Conservation (phyloP, 2,113 vertebrate species). For the Pituophis catenifer region DNA sequence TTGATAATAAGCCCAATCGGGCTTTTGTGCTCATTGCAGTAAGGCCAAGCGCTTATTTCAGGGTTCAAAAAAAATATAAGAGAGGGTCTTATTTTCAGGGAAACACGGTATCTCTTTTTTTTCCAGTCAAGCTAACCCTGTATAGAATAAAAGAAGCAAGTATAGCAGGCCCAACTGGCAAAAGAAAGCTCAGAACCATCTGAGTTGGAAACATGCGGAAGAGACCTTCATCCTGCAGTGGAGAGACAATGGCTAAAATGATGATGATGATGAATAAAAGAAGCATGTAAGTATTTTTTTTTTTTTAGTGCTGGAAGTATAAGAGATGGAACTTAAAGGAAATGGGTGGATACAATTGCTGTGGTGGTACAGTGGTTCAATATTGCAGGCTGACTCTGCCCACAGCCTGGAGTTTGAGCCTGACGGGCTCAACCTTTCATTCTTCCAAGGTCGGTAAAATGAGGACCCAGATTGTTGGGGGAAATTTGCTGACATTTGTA, state of each 20-base stretch:
- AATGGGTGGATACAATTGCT: neutral
- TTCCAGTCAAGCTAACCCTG: neutral
- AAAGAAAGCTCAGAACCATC: too few species aligned
- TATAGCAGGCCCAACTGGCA: too few species aligned
- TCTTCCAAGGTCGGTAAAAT: neutral
- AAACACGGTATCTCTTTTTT: neutral
- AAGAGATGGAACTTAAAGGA: neutral
- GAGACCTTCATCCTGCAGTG: too few species aligned
- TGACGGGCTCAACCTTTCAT: neutral
- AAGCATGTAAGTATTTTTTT: neutral
- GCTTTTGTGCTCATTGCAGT: too few species aligned
- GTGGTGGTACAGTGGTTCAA: neutral
- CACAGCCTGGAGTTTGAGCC: neutral
- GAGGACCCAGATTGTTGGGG: neutral
- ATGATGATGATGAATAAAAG: too few species aligned
- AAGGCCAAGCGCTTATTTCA: too few species aligned
- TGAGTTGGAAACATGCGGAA: too few species aligned
- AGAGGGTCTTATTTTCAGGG: too few species aligned
- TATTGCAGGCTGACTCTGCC: neutral
- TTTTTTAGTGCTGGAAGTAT: neutral
- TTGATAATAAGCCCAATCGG: too few species aligned
- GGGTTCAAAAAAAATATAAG: too few species aligned
- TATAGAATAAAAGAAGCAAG: neutral
- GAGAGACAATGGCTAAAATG: too few species aligned
- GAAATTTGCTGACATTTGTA: neutral